Conservation (phyloP, 2,113 vertebrate species). For the Strix aluco region DNA sequence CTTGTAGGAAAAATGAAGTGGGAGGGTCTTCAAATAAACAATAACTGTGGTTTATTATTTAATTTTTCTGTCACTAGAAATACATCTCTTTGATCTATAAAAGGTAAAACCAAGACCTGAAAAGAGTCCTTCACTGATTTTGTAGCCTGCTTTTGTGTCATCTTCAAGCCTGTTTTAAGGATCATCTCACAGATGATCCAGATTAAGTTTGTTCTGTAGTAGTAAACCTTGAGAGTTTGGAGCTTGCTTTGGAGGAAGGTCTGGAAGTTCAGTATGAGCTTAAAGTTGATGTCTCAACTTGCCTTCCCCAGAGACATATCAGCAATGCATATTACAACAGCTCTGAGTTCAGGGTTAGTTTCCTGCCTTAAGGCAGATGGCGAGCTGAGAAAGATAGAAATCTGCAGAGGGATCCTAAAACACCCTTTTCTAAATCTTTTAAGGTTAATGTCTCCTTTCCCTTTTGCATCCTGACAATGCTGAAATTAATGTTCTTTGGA, state of each 20-base stretch:
- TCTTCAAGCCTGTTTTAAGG: neutral
- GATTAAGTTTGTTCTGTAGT: neutral
- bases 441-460: constrained; percentile 10
- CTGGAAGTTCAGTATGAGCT: neutral
- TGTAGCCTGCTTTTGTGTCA: neutral
- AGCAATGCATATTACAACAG: neutral
- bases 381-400: neutral
- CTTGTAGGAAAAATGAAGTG: neutral
- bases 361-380: neutral
- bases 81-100: neutral
- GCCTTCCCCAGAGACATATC: neutral
- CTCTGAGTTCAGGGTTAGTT: neutral
- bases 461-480: neutral
- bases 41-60: neutral
- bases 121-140: neutral
- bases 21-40: neutral
- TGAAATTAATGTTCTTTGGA: constrained; percentile 7
- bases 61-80: neutral
- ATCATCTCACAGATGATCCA: neutral
- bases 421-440: neutral
- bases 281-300: neutral
- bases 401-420: neutral
- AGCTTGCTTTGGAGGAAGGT: neutral
- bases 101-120: neutral
- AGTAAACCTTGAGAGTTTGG: neutral